Conservation (phyloP, 2,797 vertebrate species). For the Cephalopachus bancanus region DNA sequence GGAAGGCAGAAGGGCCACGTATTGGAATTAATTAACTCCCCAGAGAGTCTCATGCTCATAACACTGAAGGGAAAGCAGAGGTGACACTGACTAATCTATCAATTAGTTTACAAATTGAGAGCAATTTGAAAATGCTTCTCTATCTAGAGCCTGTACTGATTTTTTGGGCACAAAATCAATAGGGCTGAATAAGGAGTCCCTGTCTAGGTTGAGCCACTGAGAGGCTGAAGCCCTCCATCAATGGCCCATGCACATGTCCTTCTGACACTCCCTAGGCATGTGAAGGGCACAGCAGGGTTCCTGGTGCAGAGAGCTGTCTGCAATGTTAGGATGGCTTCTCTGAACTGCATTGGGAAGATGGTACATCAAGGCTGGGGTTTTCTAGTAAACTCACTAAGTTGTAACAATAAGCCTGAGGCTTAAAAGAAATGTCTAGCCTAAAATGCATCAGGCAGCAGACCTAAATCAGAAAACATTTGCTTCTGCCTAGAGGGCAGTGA, state of each 20-base stretch:
- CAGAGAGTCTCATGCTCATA: slow-evolving; percentile 21
- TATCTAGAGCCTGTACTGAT: slow-evolving; percentile 72
- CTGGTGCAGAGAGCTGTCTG: background rate
- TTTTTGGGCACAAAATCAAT: slow-evolving; percentile 85
- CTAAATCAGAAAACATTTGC: background rate
- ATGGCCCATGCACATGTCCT: background rate
- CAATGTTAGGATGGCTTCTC: background rate
- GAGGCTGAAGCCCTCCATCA: background rate
- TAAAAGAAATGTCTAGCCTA: slow-evolving; percentile 35
- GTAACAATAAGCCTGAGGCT: background rate
- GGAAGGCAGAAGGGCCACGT: slow-evolving; percentile 1
- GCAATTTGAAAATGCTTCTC: slow-evolving; percentile 79
- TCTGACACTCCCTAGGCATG: background rate
- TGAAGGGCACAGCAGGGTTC: background rate
- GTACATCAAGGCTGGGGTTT: background rate
- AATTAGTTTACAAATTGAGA: slow-evolving; percentile 84
- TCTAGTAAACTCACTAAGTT: background rate
- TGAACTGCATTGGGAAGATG: background rate
- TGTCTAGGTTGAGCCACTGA: background rate
- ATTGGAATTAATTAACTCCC: slow-evolving; percentile 66
- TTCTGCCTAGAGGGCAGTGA: background rate
- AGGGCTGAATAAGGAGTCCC: slow-evolving; percentile 75
- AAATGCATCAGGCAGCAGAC: background rate
- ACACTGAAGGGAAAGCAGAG: slow-evolving; percentile 61
- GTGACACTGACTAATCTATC: slow-evolving; percentile 84